Evolutionary conservation across 2,888 invertebrate species (phyloP), one percentile per base, ranked within the genome.

Genomic region (Platycnemis pennipes): DNA sequence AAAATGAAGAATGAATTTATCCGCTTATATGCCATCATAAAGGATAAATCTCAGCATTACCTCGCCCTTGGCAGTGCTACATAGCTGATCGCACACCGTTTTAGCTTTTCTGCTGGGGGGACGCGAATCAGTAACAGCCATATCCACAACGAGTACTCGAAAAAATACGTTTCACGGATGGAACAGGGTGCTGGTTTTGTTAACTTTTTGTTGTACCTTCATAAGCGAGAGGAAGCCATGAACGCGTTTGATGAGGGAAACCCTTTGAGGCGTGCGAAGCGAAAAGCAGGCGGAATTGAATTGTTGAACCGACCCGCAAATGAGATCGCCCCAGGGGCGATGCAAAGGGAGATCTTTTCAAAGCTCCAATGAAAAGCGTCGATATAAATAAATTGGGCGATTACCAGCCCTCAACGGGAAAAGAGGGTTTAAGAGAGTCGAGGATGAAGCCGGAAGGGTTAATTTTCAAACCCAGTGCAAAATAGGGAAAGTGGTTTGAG

Each of bases 321-420:
- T 77, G 77, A 77, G 77, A 77, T 37, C 8, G 31, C 31, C 77
- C 77, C 37, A 31, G 77, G 77, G 77, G 37, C 37, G 8, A 37
- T 37, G 77, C 11, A 13, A 77, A 77, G 13, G 37, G 37, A n/a
- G 77, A 69, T 16, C 44, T 46, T 46, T 87, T 87, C 87, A n/a
- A n/a, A 87, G 87, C 45, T 26, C 2, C 87, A n/a, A 8, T 26
- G 87, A 87, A 87, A 87, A 77, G 46, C 87, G 87, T 46, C 45
- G 44, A 44, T 46, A 87, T 87, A n/a, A n/a, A 87, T 87, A 87
- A 87, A 87, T 87, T 46, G 46, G n/a, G 46, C 87, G 87, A 87
- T 87, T 87, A 87, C n/a, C 46, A 46, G 46, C 37, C 37, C 37
- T 37, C 13, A 26, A 77, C 13, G 77, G 11, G 37, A 77, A 77